Percentiles rank a stretch among this genome's conserved stretches.
Conservation (phyloP, 2,888 invertebrate species). For the Leptopilina syphax region DNA sequence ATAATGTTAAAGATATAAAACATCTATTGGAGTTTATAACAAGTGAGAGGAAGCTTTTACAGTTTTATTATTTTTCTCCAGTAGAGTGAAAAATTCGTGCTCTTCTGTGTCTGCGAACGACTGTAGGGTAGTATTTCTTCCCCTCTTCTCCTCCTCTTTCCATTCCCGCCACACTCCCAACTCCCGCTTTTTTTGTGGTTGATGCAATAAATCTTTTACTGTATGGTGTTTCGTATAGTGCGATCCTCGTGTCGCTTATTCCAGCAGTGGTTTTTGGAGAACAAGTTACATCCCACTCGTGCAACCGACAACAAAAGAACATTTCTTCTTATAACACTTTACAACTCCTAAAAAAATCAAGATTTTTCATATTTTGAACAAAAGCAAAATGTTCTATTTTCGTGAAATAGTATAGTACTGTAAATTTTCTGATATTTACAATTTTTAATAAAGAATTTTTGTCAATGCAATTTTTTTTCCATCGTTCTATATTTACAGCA, state of each 20-base stretch:
- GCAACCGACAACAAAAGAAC: neutral
- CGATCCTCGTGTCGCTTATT: constrained; percentile 23
- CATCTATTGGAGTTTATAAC: constrained; percentile 10
- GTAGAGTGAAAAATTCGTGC: constrained; percentile 11
- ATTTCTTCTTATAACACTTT: neutral
- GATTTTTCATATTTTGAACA: neutral
- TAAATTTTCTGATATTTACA: too few relatives aligned
- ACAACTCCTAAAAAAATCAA: neutral
- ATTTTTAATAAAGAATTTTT: too few relatives aligned
- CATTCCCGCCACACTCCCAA: too few relatives aligned
- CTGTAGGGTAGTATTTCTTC: neutral
- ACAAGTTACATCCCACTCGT: constrained; percentile 17
- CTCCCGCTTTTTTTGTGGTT: neutral
- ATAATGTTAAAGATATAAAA: neutral
- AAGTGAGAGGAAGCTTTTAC: neutral
- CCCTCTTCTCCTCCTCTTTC: too few relatives aligned
- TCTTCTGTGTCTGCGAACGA: constrained; percentile 12
- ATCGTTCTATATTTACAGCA: too few relatives aligned
- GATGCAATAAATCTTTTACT: constrained; percentile 27
- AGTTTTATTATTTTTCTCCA: constrained; percentile 14
- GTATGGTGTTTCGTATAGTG: constrained; percentile 23
- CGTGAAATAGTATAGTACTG: too few relatives aligned
- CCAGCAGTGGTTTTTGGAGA: constrained; percentile 15
- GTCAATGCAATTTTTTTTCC: too few relatives aligned
- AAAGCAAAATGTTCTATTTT: too few relatives aligned